Base-by-base conservation (phyloP, 2,888 invertebrate genomes). In the Julus scanicus region DNA sequence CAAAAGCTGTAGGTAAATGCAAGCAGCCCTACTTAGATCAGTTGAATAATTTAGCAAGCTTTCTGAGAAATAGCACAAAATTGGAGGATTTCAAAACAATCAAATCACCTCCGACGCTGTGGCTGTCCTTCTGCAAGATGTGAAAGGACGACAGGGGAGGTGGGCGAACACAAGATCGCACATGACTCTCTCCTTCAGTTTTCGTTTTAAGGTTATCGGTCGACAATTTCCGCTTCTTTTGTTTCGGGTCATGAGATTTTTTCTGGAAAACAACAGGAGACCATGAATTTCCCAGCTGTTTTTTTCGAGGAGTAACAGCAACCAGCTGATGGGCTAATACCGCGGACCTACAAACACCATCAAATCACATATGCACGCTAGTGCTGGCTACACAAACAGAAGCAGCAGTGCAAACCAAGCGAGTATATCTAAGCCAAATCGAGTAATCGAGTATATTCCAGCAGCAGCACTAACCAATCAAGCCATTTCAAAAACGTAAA, bases 151-250 rank as follows among this genome's bases (percentile, higher is more conserved):
- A 3, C 39, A 63, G 20, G 20, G 63, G 63, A n/a, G 37, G 84
- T 29, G 11, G 87, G n/a, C 85, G 88, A 48, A 88, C 85, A 40
- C 88, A 88, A 13, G 88, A 88, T 0, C 88, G 20, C 29, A 88
- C 88, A 57, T 88, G 88, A 48, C 85, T 85, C 53, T 88, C 88
- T 1, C 86, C 86, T 48, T 94, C 91, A 92, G 93, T 92, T 95
- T 91, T 91, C 44, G 39, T 8, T 20, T 83, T 83, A 4, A 39
- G 39, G 44, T 40, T 44, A 6, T 84, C 84, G 13, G 84, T 9
- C 3, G 84, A 44, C 40, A 84, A 6, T 11, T 84, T 39, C n/a
- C 44, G 84, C 39, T 84, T 84, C 84, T 39, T 84, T 39, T 39
- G 44, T 39, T 39, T 84, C 3, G 39, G 40, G 44, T 84, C 84